Evolutionary conservation across 2,113 vertebrate species (phyloP).

Genomic region (Camelus bactrianus): DNA sequence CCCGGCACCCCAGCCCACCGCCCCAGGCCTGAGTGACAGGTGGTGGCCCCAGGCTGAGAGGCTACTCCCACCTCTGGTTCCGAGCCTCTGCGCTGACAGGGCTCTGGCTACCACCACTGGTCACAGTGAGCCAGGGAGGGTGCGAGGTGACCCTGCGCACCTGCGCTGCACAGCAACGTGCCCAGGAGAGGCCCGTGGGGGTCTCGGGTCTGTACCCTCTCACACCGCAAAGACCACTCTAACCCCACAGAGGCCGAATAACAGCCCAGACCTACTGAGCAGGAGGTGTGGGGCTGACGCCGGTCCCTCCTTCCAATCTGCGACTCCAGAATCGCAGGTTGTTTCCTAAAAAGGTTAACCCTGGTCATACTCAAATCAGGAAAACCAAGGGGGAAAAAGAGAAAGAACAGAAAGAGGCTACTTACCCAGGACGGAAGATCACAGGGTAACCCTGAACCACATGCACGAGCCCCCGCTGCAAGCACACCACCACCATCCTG

Average conservation of each 20-base stretch:
- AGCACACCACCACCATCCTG: not conserved
- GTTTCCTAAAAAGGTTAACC: not conserved
- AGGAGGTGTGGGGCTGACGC: not conserved
- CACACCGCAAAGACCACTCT: not conserved
- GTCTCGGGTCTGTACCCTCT: not conserved
- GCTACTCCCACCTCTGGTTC: not conserved
- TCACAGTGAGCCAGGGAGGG: not conserved
- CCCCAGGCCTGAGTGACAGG: fast-evolving
- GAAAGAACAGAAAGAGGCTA: not conserved
- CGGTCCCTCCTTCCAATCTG: not conserved
- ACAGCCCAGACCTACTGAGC: not conserved
- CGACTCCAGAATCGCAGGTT: not conserved
- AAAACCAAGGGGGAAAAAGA: not conserved
- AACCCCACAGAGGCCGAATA: not conserved
- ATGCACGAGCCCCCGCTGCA: not conserved
- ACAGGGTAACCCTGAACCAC: not conserved
- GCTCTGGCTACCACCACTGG: not conserved
- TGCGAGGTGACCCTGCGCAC: too few relatives aligned
- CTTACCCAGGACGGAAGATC: not conserved
- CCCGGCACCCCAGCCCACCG: not conserved
- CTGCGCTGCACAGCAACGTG: not conserved
- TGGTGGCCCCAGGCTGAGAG: not conserved
- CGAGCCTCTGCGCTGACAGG: not conserved
- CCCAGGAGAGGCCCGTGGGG: not conserved
- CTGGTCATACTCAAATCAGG: not conserved